Evolutionary conservation across 23 tunicate genomes (phyloP), one percentile per base, ranked within the genome.

Genomic region (Corella eumyota): DNA sequence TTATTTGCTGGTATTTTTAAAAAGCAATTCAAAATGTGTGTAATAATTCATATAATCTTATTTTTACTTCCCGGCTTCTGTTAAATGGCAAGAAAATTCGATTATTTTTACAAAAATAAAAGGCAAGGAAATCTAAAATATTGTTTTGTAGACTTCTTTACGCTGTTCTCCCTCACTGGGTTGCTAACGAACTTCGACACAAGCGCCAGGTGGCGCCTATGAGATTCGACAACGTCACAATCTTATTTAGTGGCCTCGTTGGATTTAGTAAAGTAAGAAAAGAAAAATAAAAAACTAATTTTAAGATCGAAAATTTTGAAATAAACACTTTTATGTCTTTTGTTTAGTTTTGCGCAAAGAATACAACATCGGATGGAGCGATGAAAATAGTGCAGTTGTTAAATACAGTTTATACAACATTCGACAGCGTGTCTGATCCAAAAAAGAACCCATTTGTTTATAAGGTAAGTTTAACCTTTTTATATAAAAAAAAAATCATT

Each of bases 151-250:
- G 96, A 62, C 77, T 88, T 34, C 72, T 88, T 25, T 88, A 88
- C 64, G 96, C 96, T 17, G 96, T 88, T 55, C 73, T 88, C 0
- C 96, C 96, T 44, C 96, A 79, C 36, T 73, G 81, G 68, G 96
- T 88, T 13, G 96, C 96, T n/a, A 88, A 88, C 53, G 80, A 88
- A 56, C 50, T 88, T 55, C 96, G 96, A 52, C 96, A 88, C 56
- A 88, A 88, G 38, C 69, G 74, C 13, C 56, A 73, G 30, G 88
- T 88, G 5, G 51, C 78, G 22, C 96, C 96, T 5, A 88, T 61
- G 75, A 35, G 96, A 25, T 88, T 80, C 48, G 88, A 79, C 48
- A 73, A 73, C 60, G 96, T 88, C 57, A 88, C 96, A 4, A 67
- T 88, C 24, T 29, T 88, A 61, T 88, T 88, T 65, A 88, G 96